Conservation (phyloP, 2,113 vertebrate genomes). For the Clarias gariepinus region DNA sequence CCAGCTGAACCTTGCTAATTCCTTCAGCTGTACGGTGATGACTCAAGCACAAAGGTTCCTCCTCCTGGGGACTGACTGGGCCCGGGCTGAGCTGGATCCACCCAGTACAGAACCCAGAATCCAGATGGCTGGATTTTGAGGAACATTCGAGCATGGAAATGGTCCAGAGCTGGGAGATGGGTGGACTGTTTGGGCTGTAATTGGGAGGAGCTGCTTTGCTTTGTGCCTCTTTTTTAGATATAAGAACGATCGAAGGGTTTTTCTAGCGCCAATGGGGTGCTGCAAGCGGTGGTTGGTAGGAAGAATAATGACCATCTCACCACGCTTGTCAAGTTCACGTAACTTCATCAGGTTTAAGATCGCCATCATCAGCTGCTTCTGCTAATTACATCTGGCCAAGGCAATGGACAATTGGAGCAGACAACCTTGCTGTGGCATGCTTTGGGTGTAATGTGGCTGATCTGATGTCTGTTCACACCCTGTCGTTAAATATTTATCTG, state of each 20-base stretch:
- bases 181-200: constrained; percentile 68
- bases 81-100: constrained; percentile 72
- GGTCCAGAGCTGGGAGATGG: constrained; percentile 64
- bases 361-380: not conserved
- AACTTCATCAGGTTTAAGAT: constrained; percentile 33
- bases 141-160: constrained; percentile 45
- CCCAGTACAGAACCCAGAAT: constrained; percentile 67
- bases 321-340: constrained; percentile 73
- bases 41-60: constrained; percentile 69
- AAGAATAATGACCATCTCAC: constrained; percentile 61
- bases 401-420: not conserved
- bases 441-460: not conserved
- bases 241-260: constrained; percentile 62
- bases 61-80: constrained; percentile 75
- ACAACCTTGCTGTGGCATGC: not conserved
- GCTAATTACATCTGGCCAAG: not conserved
- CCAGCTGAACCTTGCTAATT: constrained; percentile 59
- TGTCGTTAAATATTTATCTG: not conserved
- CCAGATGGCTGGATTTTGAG: constrained; percentile 64
- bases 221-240: constrained; percentile 74
- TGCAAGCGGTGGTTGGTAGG: constrained; percentile 64
- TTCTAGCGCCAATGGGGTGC: constrained; percentile 67
- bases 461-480: not conserved
- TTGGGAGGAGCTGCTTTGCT: constrained; percentile 74
- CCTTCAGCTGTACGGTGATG: constrained; percentile 73